These are phyloP conservation scores for Mionectes macconnelli DNA, from an alignment of 2,113 vertebrate species.

Conservation along the genomic window DNA sequence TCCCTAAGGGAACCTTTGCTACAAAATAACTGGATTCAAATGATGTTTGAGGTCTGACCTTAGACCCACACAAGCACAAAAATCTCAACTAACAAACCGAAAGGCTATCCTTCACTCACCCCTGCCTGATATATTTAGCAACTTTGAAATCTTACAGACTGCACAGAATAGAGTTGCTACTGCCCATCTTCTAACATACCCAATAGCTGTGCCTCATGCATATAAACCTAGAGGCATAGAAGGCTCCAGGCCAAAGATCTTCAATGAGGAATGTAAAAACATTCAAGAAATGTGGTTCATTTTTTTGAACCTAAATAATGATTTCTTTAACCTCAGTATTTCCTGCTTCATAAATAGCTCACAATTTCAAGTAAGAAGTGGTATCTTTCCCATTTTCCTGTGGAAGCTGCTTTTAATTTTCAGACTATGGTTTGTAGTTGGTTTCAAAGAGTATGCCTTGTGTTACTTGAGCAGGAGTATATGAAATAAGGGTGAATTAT, in stretches of 20 bases:
- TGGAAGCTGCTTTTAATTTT: background rate
- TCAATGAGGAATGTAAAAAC: background rate
- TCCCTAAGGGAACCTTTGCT: background rate
- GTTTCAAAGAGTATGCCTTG: background rate
- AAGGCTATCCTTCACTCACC: constrained; percentile 12
- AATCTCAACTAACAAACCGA: background rate
- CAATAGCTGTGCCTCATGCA: background rate
- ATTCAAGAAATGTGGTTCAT: background rate
- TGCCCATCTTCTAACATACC: background rate
- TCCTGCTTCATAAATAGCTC: background rate
- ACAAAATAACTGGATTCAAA: constrained; percentile 7
- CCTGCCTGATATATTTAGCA: background rate
- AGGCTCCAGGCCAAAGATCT: background rate
- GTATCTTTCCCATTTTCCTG: background rate
- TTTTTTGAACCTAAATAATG: background rate
- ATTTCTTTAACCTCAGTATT: background rate
- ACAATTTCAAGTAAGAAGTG: background rate
- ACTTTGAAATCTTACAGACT: background rate
- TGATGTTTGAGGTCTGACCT: constrained; percentile 11
- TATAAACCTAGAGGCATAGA: background rate
- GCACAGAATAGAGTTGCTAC: background rate
- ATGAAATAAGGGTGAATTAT: background rate
- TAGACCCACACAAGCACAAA: background rate
- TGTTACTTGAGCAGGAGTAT: background rate
- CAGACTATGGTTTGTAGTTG: background rate